Base-by-base conservation (phyloP, 2,888 invertebrate genomes). In the Carterocephalus palaemon region DNA sequence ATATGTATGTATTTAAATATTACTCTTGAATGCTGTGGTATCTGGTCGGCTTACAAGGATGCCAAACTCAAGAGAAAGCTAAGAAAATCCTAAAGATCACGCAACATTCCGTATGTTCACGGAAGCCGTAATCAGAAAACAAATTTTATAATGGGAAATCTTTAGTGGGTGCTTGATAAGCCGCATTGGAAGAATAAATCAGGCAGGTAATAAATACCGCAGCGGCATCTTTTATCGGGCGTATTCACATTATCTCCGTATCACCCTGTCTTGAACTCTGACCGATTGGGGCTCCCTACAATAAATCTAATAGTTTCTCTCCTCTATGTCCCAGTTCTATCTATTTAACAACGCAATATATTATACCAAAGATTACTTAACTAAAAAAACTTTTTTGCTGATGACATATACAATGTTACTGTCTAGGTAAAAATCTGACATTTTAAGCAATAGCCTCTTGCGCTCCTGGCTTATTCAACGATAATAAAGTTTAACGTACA, bases 241-340 rank as follows among this genome's bases (percentile, higher is more conserved):
- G 20, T 60, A 51, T 64, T 62, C 56, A 17, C 37, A 5, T 19
- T 33, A 36, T 39, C 52, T 38, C 57, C 48, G 41, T 63, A 56
- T 60, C 67, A 66, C 69, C 68, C 23, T 55, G 51, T 52, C 47
- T 51, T 61, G 67, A 69, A 66, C 63, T 60, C 55, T 62, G 59
- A 61, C 62, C 62, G 63, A 57, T 62, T 52, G 57, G 54, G 16
- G 23, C 32, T 40, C 23, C 16, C 31, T 52, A 56, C 60, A 56
- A 67, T 70, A 70, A 70, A 70, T 70, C 67, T 39, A 29, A 9
- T 10, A 31, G 23, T 31, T 31, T 39, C 39, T 39, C 39, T 31
- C 12, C 12, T n/a, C n/a, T n/a, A n/a, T n/a, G 39, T 39, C 31
- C 31, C 22, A 39, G 22, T 31, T 39, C 22, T n/a, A 22, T 22